Evolutionary conservation across 2,888 invertebrate species (phyloP), one percentile per base, ranked within the genome.

Genomic region (Portevinia maculata): DNA sequence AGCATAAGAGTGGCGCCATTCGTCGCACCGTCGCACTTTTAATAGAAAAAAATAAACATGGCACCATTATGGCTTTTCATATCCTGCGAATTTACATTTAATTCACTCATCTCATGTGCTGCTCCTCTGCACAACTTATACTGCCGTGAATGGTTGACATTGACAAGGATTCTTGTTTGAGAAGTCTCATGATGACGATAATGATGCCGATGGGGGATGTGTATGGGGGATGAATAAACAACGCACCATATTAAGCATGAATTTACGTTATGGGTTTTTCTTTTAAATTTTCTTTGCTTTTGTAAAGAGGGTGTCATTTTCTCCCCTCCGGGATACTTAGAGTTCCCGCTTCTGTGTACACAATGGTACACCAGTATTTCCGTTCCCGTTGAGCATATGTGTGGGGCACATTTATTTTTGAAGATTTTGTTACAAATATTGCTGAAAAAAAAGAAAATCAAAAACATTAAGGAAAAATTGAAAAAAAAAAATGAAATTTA

Each of bases 1-100:
- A 62, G 60, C 84, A n/a, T n/a, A 81, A 85, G 87, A 87, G 85
- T 84, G 88, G 88, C 88, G 87, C 88, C 87, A 74, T 70, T 84
- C 50, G 15, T 57, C 87, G 85, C 84, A 84, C 86, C 87, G 65
- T 70, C 59, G 65, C 69, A 60, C 34, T 75, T 69, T 32, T 69
- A 60, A 73, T 34, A 55, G 9, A 41, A 24, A 48, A 60, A 74
- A 75, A 48, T 53, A 59, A 71, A 67, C 78, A 71, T 83, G 83
- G 78, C 71, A 62, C 71, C 83, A 83, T 83, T 83, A 83, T 83
- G 73, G 65, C 67, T 78, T 83, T 83, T 83, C 83, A 83, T 83
- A 83, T 83, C 83, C 83, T 83, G 83, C 78, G 83, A 83, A 83
- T 78, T 78, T 83, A 76, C 78, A 83, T 83, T 78, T 78, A 83